phyloP scores from a whole-genome alignment of 2,888 invertebrate genomes.

The Nebria brevicollis region DNA sequence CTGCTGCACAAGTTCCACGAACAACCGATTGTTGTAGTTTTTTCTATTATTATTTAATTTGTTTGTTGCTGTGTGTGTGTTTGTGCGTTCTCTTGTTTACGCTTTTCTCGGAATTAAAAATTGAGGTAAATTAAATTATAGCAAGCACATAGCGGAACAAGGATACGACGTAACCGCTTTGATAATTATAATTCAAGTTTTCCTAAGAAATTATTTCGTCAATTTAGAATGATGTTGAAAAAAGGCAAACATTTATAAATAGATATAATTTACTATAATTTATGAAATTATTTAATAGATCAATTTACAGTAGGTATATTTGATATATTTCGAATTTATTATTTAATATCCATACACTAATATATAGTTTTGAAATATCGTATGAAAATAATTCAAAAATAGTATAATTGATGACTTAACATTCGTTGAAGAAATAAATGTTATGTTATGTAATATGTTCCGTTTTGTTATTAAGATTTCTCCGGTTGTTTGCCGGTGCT shows the following conservation, averaged over 20 bases:
- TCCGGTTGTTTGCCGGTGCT: neutral
- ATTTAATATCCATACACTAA: too few species aligned
- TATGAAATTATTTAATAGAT: too few species aligned
- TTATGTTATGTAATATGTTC: neutral
- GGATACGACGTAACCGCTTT: slow-evolving; percentile 38
- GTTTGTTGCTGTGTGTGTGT: slow-evolving; percentile 10
- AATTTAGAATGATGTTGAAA: neutral
- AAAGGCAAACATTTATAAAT: too few species aligned
- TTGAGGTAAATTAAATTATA: slow-evolving; percentile 44
- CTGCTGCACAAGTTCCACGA: slow-evolving; percentile 40
- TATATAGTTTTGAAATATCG: too few species aligned
- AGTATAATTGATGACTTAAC: neutral
- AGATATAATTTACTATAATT: too few species aligned
- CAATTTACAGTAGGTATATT: too few species aligned
- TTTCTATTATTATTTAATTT: slow-evolving; percentile 16
- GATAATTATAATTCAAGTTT: slow-evolving; percentile 32
- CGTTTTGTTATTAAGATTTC: neutral
- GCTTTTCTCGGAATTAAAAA: slow-evolving; percentile 40
- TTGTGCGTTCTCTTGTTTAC: slow-evolving; percentile 28
- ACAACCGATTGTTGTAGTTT: slow-evolving; percentile 29
- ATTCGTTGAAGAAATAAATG: neutral
- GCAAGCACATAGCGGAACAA: slow-evolving; percentile 40
- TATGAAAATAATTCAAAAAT: neutral
- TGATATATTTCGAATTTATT: too few species aligned
- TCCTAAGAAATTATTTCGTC: neutral